Percentiles rank a stretch among this genome's conserved stretches.
Conservation (phyloP, 2,797 vertebrate genomes). For the Chanos chanos region DNA sequence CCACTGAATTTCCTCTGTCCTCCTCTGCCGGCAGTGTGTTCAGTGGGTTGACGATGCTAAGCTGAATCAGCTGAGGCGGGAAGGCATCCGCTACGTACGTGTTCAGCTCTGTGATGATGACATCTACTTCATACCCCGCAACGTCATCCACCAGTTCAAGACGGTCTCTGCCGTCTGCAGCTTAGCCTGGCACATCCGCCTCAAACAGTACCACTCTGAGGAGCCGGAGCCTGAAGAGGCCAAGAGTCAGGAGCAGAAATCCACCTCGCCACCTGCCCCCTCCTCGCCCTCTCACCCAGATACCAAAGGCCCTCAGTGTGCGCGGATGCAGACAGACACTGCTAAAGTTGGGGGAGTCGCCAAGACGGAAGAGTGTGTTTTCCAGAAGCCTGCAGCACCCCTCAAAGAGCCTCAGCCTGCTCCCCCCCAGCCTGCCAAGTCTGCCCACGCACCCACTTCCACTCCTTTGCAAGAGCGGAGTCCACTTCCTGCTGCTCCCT, state of each 20-base stretch:
- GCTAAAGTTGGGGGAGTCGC: slow-evolving; percentile 66
- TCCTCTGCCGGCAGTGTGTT: slow-evolving; percentile 58
- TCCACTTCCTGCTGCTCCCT: slow-evolving; percentile 13
- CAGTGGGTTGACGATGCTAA: slow-evolving; percentile 95
- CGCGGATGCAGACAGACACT: slow-evolving; percentile 61
- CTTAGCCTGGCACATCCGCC: slow-evolving; percentile 97
- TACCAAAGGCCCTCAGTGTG: slow-evolving; percentile 64
- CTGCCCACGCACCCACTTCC: slow-evolving; percentile 36
- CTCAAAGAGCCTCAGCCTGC: slow-evolving; percentile 54
- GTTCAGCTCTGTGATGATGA: slow-evolving; percentile 94
- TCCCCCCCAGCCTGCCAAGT: slow-evolving; percentile 55
- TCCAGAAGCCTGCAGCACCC: slow-evolving; percentile 62
- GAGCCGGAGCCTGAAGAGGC: slow-evolving; percentile 61
- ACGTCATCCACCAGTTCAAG: slow-evolving; percentile 99
- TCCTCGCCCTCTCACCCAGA: slow-evolving; percentile 62
- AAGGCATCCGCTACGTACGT: slow-evolving; percentile 91
- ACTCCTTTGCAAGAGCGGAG: slow-evolving; percentile 17
- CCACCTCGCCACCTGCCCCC: slow-evolving; percentile 55
- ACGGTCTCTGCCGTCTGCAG: slow-evolving; percentile 98
- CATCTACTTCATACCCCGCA: slow-evolving; percentile 98
- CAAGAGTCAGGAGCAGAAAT: slow-evolving; percentile 63
- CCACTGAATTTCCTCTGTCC: not conserved
- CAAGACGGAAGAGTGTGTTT: slow-evolving; percentile 60
- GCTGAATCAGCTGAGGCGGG: slow-evolving; percentile 95
- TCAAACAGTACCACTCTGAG: slow-evolving; percentile 83